Evolutionary conservation across 2,797 vertebrate species (phyloP).

Genomic region (Neosilurus mollespiculum): DNA sequence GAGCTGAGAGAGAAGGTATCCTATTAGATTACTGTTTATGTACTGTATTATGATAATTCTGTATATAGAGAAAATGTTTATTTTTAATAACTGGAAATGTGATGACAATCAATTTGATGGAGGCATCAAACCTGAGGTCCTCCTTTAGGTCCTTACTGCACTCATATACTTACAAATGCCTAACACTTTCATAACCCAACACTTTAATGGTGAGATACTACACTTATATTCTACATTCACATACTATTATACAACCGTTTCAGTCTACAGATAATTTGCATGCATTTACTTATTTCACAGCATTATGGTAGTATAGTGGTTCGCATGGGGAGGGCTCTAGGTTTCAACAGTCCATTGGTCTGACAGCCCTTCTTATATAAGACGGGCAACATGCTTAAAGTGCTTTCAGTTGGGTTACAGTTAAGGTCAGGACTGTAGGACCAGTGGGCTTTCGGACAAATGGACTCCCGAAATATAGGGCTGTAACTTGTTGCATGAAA

Average conservation of each 20-base stretch:
- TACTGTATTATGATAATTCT: neutral
- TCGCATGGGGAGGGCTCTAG: too few relatives aligned
- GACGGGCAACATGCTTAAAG: too few relatives aligned
- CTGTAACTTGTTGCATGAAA: too few relatives aligned
- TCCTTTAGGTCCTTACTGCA: neutral
- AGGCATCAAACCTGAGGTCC: neutral
- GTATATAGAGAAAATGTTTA: neutral
- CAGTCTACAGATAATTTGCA: neutral
- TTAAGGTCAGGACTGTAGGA: too few relatives aligned
- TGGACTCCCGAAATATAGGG: too few relatives aligned
- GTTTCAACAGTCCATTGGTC: too few relatives aligned
- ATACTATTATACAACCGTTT: neutral
- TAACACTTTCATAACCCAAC: neutral
- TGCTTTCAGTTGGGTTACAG: too few relatives aligned
- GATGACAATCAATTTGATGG: neutral
- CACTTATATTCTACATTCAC: neutral
- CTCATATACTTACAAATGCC: neutral
- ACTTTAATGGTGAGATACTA: too few relatives aligned
- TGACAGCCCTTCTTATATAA: too few relatives aligned
- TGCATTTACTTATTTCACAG: neutral
- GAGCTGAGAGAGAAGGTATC: slow-evolving; percentile 84
- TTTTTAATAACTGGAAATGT: neutral
- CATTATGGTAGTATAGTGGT: too few relatives aligned
- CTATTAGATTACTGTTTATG: neutral
- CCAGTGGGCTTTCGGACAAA: too few relatives aligned